These are phyloP conservation scores for Hecatera dysodea DNA, from an alignment of 2,888 invertebrate species.

Conservation along the genomic window DNA sequence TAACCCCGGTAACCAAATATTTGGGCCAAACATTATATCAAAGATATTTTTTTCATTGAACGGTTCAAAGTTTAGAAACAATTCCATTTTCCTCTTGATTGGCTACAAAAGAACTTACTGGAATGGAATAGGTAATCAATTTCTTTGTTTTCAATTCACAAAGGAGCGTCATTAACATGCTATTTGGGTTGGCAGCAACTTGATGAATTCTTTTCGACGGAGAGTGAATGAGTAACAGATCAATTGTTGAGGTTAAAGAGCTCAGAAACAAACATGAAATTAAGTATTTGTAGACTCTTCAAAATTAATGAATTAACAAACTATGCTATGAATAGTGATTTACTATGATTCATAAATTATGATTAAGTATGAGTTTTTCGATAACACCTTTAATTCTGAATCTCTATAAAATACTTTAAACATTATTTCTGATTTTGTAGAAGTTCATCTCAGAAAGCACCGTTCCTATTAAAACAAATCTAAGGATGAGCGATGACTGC, in stretches of 20 bases:
- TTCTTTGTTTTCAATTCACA: slow-evolving; percentile 42
- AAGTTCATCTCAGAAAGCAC: no score
- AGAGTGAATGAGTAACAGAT: slow-evolving; percentile 15
- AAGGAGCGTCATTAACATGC: slow-evolving; percentile 44
- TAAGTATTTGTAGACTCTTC: neutral
- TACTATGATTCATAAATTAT: neutral
- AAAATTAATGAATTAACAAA: neutral
- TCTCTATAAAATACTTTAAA: no score
- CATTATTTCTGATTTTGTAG: no score
- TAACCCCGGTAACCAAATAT: slow-evolving; percentile 33
- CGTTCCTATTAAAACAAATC: no score
- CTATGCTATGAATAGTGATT: neutral
- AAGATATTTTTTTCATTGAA: slow-evolving; percentile 1
- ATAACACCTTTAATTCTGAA: no score
- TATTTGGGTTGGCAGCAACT: slow-evolving; percentile 10
- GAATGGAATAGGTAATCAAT: slow-evolving; percentile 33
- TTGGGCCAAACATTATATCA: slow-evolving; percentile 15
- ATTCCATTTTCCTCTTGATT: slow-evolving; percentile 17
- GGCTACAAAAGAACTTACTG: slow-evolving; percentile 23
- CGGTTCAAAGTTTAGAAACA: slow-evolving; percentile 19
- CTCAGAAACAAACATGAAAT: slow-evolving; percentile 3
- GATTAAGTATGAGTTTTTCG: no score
- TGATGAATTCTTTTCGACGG: slow-evolving; percentile 14
- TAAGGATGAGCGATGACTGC: no score
- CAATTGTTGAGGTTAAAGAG: slow-evolving; percentile 13